These are phyloP conservation scores for Hylia prasina DNA, from an alignment of 2,113 vertebrate genomes.

Conservation along the genomic window DNA sequence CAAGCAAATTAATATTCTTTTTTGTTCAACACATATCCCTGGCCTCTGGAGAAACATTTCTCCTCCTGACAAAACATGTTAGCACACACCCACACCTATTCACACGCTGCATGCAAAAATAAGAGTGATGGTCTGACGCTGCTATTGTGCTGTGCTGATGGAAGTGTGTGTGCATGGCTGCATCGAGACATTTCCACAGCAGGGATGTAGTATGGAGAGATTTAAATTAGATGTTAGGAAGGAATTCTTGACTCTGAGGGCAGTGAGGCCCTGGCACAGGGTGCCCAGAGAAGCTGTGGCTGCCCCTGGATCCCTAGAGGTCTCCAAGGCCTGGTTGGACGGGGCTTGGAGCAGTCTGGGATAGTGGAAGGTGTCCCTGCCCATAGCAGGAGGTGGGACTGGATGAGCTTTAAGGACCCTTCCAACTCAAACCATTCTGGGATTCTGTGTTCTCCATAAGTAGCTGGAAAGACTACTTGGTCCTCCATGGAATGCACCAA, in stretches of 20 bases:
- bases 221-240: not conserved
- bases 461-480: not conserved
- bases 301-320: not conserved
- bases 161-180: not conserved
- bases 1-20: conserved; percentile 35
- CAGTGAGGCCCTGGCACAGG: rapidly evolving
- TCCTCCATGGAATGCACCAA: not conserved
- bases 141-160: not conserved
- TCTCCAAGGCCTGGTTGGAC: rapidly evolving
- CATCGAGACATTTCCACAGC: not conserved
- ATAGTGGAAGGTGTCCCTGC: not conserved
- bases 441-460: not conserved
- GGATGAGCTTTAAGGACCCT: not conserved
- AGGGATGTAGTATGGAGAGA: not conserved
- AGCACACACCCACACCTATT: conserved; percentile 44
- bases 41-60: conserved; percentile 27
- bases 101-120: not conserved
- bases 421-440: not conserved
- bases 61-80: conserved; percentile 29
- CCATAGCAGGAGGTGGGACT: not conserved
- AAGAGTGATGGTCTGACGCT: not conserved
- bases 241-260: not conserved
- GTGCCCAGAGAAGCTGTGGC: not conserved
- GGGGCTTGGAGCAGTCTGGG: not conserved
- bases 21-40: not conserved